These are phyloP conservation scores for Atractosteus spatula DNA, from an alignment of 2,113 vertebrate genomes.

Conservation along the genomic window DNA sequence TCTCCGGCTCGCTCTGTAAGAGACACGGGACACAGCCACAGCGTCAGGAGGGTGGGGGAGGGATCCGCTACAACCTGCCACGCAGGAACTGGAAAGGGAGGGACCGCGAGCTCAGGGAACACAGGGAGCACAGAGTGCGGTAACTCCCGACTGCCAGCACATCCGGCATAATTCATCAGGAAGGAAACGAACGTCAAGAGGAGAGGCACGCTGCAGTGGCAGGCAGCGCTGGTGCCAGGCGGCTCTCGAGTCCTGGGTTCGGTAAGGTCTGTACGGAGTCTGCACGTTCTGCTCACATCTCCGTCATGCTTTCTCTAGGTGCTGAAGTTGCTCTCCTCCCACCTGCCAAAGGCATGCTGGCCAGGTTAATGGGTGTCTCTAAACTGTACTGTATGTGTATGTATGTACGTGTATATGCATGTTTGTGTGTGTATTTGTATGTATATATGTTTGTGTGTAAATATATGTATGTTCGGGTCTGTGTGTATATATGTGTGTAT, in stretches of 20 bases:
- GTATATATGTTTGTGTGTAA: background rate
- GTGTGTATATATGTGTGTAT: background rate
- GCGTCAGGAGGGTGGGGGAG: background rate
- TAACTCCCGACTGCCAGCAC: background rate
- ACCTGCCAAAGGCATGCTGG: too few relatives aligned
- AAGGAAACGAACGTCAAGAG: background rate
- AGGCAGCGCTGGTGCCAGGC: background rate
- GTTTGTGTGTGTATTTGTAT: too few relatives aligned
- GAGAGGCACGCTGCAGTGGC: constrained; percentile 4
- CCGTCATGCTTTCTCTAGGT: too few relatives aligned
- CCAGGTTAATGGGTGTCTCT: background rate
- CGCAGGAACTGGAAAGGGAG: too few relatives aligned
- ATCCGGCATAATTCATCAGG: constrained; percentile 19
- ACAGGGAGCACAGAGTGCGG: too few relatives aligned
- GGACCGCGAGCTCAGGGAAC: too few relatives aligned
- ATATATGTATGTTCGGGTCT: background rate
- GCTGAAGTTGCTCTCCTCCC: too few relatives aligned
- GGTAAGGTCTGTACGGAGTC: background rate
- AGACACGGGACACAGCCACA: constrained; percentile 24
- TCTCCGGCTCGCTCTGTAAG: constrained; percentile 83
- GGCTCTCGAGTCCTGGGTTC: too few relatives aligned
- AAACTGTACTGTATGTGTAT: background rate
- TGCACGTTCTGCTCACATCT: background rate
- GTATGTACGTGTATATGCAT: background rate
- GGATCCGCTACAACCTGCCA: too few relatives aligned